These are phyloP conservation scores for Trichomycterus rosablanca DNA, from an alignment of 2,113 vertebrate species.

Conservation along the genomic window DNA sequence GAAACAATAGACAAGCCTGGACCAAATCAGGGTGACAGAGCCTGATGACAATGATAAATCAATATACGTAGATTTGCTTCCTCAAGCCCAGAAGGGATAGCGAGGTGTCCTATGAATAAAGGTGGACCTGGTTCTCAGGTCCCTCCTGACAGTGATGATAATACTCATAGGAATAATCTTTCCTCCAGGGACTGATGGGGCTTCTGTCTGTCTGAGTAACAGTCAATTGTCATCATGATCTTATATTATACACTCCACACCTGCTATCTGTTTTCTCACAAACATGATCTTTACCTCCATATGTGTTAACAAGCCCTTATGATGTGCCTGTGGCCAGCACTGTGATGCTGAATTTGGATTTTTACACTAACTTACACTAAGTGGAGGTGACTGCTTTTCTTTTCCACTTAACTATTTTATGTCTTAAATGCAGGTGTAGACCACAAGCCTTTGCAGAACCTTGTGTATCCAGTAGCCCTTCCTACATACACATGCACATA, in stretches of 20 bases:
- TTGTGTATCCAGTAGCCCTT: neutral
- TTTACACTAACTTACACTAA: conserved; percentile 29
- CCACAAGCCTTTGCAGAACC: neutral
- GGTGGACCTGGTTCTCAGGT: conserved; percentile 22
- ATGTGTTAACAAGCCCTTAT: conserved; percentile 35
- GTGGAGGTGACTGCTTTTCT: conserved; percentile 41
- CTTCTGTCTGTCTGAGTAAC: conserved; percentile 43
- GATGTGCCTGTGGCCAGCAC: conserved; percentile 28
- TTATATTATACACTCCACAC: conserved; percentile 46
- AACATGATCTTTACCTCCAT: conserved; percentile 19
- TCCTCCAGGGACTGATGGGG: conserved; percentile 35
- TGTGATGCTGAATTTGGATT: conserved; percentile 24
- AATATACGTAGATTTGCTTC: conserved; percentile 10
- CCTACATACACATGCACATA: neutral
- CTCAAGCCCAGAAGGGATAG: conserved; percentile 30
- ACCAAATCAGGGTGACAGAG: too few species aligned
- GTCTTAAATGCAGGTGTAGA: conserved; percentile 3
- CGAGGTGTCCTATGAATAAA: conserved; percentile 11
- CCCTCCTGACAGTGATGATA: conserved; percentile 45
- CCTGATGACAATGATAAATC: conserved; percentile 23
- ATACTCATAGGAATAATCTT: conserved; percentile 34
- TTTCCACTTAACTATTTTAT: conserved; percentile 28
- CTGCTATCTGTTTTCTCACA: conserved; percentile 41
- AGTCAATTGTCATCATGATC: conserved; percentile 45
- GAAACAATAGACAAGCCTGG: too few species aligned